Evolutionary conservation across 2,888 invertebrate genomes (phyloP).

Genomic region (Caenorhabditis japonica): DNA sequence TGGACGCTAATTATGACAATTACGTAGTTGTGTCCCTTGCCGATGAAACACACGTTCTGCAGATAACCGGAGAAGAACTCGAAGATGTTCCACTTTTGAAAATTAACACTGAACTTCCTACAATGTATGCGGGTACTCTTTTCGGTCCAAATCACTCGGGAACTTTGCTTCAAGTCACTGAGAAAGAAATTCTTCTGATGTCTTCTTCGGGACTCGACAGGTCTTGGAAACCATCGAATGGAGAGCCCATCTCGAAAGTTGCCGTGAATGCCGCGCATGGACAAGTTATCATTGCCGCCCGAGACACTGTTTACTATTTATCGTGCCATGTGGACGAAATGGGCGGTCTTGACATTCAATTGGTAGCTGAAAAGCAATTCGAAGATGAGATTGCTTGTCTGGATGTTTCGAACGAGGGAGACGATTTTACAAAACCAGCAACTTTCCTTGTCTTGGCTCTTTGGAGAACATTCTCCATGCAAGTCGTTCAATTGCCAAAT

Average conservation of each 20-base stretch:
- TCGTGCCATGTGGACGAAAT: slow-evolving; percentile 45
- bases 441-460: slow-evolving; percentile 90
- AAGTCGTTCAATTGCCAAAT: slow-evolving; percentile 87
- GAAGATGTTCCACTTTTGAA: slow-evolving; percentile 85
- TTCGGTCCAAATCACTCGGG: slow-evolving; percentile 19
- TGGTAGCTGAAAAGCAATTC: slow-evolving; percentile 80
- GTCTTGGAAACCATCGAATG: slow-evolving; percentile 51
- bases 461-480: slow-evolving; percentile 96
- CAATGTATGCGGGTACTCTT: slow-evolving; percentile 88
- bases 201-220: slow-evolving; percentile 79
- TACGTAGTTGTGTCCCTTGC: slow-evolving; percentile 94
- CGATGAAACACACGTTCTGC: slow-evolving; percentile 87
- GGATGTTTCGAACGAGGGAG: slow-evolving; percentile 86
- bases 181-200: slow-evolving; percentile 85
- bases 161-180: slow-evolving; percentile 79
- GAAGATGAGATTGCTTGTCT: slow-evolving; percentile 96
- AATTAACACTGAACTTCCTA: slow-evolving; percentile 91
- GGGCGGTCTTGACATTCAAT: slow-evolving; percentile 49
- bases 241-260: slow-evolving; percentile 46
- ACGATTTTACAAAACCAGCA: slow-evolving; percentile 41
- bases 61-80: slow-evolving; percentile 93
- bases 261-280: slow-evolving; percentile 76
- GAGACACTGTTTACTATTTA: slow-evolving; percentile 60
- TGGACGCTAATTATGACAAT: slow-evolving; percentile 81
- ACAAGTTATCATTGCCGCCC: slow-evolving; percentile 61